Conservation (phyloP, 2,888 invertebrate species). For the Choreutis nemorana region DNA sequence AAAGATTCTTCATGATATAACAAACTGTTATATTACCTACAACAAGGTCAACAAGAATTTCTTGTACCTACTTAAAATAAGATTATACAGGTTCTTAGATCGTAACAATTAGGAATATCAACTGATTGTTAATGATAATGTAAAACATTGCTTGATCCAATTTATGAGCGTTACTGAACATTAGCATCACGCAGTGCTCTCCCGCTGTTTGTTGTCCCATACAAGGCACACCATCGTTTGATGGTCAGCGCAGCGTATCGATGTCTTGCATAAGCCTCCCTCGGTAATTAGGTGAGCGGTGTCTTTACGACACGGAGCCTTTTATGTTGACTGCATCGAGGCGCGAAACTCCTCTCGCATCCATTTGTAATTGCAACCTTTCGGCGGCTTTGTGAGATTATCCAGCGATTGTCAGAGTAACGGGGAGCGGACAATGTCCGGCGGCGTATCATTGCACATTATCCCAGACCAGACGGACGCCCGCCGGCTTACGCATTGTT, state of each 20-base stretch:
- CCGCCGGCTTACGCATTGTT: slow-evolving; percentile 39
- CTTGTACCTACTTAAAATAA: no score
- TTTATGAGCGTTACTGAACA: no score
- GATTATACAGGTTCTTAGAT: no score
- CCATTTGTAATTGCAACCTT: slow-evolving; percentile 27
- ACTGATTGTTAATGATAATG: no score
- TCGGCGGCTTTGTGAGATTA: slow-evolving; percentile 54
- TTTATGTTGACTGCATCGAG: slow-evolving; percentile 50
- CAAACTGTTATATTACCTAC: no score
- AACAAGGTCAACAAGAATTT: no score
- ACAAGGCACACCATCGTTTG: slow-evolving; percentile 31
- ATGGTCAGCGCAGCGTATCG: slow-evolving; percentile 33
- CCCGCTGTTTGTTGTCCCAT: slow-evolving; percentile 54
- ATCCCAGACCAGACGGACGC: slow-evolving; percentile 38
- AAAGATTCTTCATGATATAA: no score
- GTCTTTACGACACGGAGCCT: slow-evolving; percentile 32
- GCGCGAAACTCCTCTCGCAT: slow-evolving; percentile 54
- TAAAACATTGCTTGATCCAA: no score
- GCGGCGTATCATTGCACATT: slow-evolving; percentile 59
- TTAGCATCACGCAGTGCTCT: no score
- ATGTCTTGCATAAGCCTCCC: slow-evolving; percentile 47
- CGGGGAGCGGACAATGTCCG: slow-evolving; percentile 41
- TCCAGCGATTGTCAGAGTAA: slow-evolving; percentile 49
- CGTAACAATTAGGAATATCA: no score
- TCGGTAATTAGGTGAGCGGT: slow-evolving; percentile 44